Evolutionary conservation across 2,888 invertebrate genomes (phyloP).

Genomic region (Acanthacorydalis orientalis): DNA sequence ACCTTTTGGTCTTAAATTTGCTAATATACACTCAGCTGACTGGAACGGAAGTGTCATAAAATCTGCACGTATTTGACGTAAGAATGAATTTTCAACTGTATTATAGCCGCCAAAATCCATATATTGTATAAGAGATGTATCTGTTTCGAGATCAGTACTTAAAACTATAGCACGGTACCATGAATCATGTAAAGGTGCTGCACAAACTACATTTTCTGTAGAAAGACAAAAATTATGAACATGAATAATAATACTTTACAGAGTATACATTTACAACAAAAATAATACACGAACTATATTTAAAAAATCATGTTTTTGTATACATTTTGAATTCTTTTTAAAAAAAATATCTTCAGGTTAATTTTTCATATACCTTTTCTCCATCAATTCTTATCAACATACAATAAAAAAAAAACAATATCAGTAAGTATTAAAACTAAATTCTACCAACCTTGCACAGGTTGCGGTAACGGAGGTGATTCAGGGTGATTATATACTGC

Average conservation of each 20-base stretch:
- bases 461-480: slow-evolving; percentile 65
- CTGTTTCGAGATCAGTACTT: slow-evolving; percentile 45
- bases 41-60: slow-evolving; percentile 93
- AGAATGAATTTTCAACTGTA: slow-evolving; percentile 52
- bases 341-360: too few species aligned
- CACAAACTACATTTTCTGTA: slow-evolving; percentile 74
- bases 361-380: too few species aligned
- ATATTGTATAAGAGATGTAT: slow-evolving; percentile 67
- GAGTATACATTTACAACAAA: not conserved
- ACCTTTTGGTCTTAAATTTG: slow-evolving; percentile 58
- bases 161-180: slow-evolving; percentile 86
- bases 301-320: too few species aligned
- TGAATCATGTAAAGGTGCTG: slow-evolving; percentile 62
- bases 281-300: too few species aligned
- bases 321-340: too few species aligned
- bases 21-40: slow-evolving; percentile 86
- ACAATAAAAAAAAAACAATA: not conserved
- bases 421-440: slow-evolving; percentile 1
- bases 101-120: slow-evolving; percentile 93
- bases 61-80: slow-evolving; percentile 86
- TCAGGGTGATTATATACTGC: slow-evolving; percentile 61
- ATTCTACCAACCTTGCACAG: slow-evolving; percentile 48
- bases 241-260: too few species aligned
- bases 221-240: slow-evolving; percentile 13
- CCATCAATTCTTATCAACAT: not conserved